Base-by-base conservation (phyloP, 2,888 invertebrate species). In the Macaria notata region DNA sequence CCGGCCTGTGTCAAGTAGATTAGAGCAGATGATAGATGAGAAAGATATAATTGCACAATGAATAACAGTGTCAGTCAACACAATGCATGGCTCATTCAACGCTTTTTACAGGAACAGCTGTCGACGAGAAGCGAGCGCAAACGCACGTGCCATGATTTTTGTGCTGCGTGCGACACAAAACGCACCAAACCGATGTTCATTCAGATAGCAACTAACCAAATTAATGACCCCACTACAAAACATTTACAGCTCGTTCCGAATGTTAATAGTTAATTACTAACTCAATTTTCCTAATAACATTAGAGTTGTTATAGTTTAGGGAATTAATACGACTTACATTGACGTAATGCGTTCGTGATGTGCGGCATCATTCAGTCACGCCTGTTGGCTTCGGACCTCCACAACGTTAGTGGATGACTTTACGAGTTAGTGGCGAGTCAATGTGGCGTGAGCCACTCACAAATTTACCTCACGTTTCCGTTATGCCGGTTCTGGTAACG, bases 51-150 rank as follows among this genome's bases (percentile, higher is more conserved):
- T 78, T 79, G 79, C 75, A 76, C 70, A 68, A 71, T 73, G 73
- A 73, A 80, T 74, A 73, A 79, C 75, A 73, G 72, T 70, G 76
- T 75, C 75, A 69, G 71, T 70, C 70, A 67, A 69, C 71, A 75
- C 72, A 79, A 77, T 76, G 69, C 70, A 70, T 69, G 51, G 38
- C 75, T 75, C 75, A 72, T 72, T 69, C 62, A 66, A 19, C 44
- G 46, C 75, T 81, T 84, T 85, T 85, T 81, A 83, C 70, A 66
- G 63, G 69, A 73, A 75, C 86, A 86, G 81, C 84, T 84, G 86
- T 72, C 66, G 57, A 29, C 66, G 56, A 29, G 9, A 9, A 64
- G 68, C 3, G 33, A 36, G 33, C 33, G 41, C 79, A 78, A 36
- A 3, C 33, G 41, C 79, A 78, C 81, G 81, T 76, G 81, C 70